phyloP scores from a whole-genome alignment of 1,140 invertebrate genomes.

The Heliconius melpomene region DNA sequence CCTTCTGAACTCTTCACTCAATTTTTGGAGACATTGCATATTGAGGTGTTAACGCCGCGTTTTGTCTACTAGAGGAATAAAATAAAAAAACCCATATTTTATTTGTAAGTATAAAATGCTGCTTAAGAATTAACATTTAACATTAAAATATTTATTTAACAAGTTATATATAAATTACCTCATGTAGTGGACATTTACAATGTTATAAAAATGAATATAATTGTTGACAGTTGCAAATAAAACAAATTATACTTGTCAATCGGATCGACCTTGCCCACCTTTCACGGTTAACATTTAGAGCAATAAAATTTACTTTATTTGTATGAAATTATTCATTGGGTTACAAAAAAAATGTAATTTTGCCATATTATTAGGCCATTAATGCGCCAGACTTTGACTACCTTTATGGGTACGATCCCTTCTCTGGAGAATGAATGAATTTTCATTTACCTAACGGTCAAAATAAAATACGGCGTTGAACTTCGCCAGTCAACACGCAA shows the following conservation, averaged over 20 bases:
- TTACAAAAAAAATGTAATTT: too few relatives aligned
- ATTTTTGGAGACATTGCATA: too few relatives aligned
- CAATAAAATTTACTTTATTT: neutral
- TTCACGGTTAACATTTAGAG: conserved; percentile 21
- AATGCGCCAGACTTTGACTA: too few relatives aligned
- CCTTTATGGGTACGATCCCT: too few relatives aligned
- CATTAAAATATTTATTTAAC: neutral
- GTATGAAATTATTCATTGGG: neutral
- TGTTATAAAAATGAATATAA: conserved; percentile 22
- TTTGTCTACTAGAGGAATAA: too few relatives aligned
- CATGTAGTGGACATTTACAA: neutral
- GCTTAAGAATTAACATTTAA: neutral
- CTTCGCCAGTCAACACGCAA: neutral
- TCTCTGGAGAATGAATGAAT: too few relatives aligned
- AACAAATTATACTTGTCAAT: conserved; percentile 20
- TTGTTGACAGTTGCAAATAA: conserved; percentile 13
- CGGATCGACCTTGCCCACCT: conserved; percentile 19
- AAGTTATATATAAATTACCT: neutral
- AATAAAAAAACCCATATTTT: too few relatives aligned
- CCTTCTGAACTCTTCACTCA: too few relatives aligned
- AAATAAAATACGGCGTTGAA: neutral
- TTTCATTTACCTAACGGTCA: too few relatives aligned
- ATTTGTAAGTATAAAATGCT: too few relatives aligned
- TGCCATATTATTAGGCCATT: too few relatives aligned
- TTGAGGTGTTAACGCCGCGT: too few relatives aligned